A percentile compares a stretch with the other conserved stretches of the same genome.
Conservation (phyloP, 2,113 vertebrate species). For the Mustelus asterias region DNA sequence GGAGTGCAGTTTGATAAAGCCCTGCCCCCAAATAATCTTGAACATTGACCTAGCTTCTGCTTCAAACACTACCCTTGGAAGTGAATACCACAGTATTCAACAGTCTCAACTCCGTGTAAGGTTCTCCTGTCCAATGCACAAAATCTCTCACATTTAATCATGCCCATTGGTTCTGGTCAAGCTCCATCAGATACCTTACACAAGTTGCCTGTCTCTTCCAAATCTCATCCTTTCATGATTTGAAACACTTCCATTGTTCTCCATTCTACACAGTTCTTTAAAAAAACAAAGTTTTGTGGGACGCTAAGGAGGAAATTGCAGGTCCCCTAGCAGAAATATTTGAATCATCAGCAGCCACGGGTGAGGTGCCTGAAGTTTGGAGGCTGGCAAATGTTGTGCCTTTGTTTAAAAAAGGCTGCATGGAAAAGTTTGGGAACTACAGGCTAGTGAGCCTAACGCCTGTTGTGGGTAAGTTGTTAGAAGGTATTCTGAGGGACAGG, state of each 20-base stretch:
- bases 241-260: background rate
- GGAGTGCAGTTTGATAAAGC: background rate
- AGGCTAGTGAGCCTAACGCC: too few species aligned
- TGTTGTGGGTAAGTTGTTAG: too few species aligned
- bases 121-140: background rate
- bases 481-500: too few species aligned
- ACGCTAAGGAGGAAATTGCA: too few species aligned
- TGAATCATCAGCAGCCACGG: too few species aligned
- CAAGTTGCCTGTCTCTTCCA: background rate
- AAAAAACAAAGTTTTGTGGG: background rate
- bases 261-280: background rate
- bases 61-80: background rate
- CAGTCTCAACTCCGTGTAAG: background rate
- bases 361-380: too few species aligned
- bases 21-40: background rate
- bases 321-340: too few species aligned
- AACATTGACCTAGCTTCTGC: background rate
- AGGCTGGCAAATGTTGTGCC: too few species aligned
- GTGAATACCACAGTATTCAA: background rate
- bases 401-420: too few species aligned
- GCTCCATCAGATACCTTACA: background rate
- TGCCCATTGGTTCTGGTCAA: background rate
- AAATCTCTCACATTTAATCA: background rate
- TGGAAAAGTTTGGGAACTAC: too few species aligned
- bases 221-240: background rate